Conservation (phyloP, 2,797 vertebrate genomes). For the Sebastes minor region DNA sequence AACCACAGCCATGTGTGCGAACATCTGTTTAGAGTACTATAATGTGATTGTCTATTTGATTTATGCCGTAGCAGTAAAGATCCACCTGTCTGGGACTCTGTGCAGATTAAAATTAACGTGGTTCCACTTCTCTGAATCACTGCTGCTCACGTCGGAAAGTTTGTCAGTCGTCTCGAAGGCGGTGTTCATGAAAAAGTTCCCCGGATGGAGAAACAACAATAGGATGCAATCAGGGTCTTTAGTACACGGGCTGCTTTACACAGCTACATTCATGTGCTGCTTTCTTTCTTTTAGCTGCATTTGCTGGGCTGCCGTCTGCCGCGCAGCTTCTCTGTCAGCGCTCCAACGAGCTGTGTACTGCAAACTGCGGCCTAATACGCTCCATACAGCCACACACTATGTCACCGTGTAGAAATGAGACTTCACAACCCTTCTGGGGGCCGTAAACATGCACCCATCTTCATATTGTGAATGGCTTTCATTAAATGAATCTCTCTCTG, state of each 20-base stretch:
- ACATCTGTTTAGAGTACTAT: background rate
- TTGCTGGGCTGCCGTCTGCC: background rate
- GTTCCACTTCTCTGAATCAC: background rate
- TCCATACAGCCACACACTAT: background rate
- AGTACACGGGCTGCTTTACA: background rate
- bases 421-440: background rate
- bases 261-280: background rate
- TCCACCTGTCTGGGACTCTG: background rate
- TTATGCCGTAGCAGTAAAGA: background rate
- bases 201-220: background rate
- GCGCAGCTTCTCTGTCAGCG: background rate
- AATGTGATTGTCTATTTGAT: background rate
- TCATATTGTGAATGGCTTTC: slow-evolving; percentile 4
- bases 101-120: background rate
- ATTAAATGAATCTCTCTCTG: slow-evolving; percentile 1
- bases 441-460: background rate
- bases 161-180: too few relatives aligned
- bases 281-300: background rate
- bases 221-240: background rate
- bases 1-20: background rate
- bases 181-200: background rate
- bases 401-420: slow-evolving; percentile 7
- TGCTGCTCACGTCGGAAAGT: too few relatives aligned
- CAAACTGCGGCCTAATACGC: background rate
- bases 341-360: slow-evolving; percentile 1